Conservation (phyloP, 2,888 invertebrate genomes). For the Metopia argyrocephala region DNA sequence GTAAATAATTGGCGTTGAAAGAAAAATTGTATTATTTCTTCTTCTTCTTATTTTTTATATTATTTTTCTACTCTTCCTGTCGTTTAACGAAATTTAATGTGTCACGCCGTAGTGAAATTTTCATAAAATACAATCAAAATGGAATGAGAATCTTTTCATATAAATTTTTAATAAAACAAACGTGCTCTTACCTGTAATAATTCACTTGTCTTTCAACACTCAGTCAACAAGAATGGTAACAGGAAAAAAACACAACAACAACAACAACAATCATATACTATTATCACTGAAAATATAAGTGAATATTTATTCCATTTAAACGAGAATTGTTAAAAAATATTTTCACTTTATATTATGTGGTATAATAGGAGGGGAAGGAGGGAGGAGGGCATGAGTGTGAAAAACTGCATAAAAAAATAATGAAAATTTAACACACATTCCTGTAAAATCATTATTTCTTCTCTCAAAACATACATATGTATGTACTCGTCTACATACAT, state of each 20-base stretch:
- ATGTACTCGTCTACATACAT: background rate
- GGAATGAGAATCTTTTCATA: slow-evolving; percentile 13
- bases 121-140: background rate
- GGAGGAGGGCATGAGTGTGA: no score
- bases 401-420: no score
- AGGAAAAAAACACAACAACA: background rate
- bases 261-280: background rate
- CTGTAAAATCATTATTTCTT: background rate
- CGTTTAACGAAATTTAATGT: slow-evolving; percentile 48
- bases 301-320: slow-evolving; percentile 51
- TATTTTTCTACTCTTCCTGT: background rate
- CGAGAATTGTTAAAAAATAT: slow-evolving; percentile 44
- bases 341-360: slow-evolving; percentile 11
- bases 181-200: slow-evolving; percentile 3
- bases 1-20: slow-evolving; percentile 8
- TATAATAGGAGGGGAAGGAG: background rate
- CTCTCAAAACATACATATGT: background rate
- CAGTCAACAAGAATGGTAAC: background rate
- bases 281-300: slow-evolving; percentile 4
- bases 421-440: background rate
- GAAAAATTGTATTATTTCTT: no score
- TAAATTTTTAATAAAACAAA: background rate
- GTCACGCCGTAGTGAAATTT: slow-evolving; percentile 9
- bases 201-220: slow-evolving; percentile 17
- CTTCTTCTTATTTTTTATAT: background rate